Evolutionary conservation across 2,113 vertebrate species (phyloP).

Genomic region (Perognathus longimembris): DNA sequence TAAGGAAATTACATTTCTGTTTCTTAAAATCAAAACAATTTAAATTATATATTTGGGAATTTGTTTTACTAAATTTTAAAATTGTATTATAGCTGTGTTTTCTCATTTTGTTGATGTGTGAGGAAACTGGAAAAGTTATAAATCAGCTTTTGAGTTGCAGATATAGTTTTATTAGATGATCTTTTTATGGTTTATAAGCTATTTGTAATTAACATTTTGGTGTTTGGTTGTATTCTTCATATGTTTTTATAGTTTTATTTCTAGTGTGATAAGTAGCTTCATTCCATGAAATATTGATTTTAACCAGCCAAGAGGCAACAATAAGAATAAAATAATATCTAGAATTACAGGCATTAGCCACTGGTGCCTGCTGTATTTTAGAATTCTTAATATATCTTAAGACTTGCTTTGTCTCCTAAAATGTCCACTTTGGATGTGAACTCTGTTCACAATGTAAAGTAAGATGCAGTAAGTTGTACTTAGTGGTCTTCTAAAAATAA

Average conservation of each 20-base stretch:
- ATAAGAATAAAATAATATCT: slow-evolving; percentile 58
- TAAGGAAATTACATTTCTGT: not conserved
- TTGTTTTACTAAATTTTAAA: slow-evolving; percentile 7
- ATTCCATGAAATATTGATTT: slow-evolving; percentile 53
- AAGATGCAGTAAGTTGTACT: slow-evolving; percentile 40
- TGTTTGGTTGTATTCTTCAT: not conserved
- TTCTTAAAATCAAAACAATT: slow-evolving; percentile 7
- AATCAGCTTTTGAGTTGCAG: not conserved
- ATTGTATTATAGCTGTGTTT: not conserved
- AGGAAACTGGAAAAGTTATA: not conserved
- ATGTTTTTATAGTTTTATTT: slow-evolving; percentile 32
- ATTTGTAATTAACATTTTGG: slow-evolving; percentile 32
- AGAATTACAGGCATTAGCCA: too few relatives aligned
- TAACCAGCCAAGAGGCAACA: slow-evolving; percentile 59
- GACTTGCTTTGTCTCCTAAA: too few relatives aligned
- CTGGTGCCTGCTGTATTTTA: too few relatives aligned
- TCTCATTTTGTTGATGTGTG: not conserved
- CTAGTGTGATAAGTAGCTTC: slow-evolving; percentile 51
- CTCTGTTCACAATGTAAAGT: too few relatives aligned
- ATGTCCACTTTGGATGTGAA: slow-evolving; percentile 54
- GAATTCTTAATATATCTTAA: too few relatives aligned
- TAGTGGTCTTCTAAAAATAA: slow-evolving; percentile 24
- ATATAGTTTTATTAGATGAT: slow-evolving; percentile 31
- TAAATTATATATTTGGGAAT: not conserved
- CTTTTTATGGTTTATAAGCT: slow-evolving; percentile 16